Evolutionary conservation across 2,113 vertebrate species (phyloP).

Genomic region (Ophiodon elongatus): DNA sequence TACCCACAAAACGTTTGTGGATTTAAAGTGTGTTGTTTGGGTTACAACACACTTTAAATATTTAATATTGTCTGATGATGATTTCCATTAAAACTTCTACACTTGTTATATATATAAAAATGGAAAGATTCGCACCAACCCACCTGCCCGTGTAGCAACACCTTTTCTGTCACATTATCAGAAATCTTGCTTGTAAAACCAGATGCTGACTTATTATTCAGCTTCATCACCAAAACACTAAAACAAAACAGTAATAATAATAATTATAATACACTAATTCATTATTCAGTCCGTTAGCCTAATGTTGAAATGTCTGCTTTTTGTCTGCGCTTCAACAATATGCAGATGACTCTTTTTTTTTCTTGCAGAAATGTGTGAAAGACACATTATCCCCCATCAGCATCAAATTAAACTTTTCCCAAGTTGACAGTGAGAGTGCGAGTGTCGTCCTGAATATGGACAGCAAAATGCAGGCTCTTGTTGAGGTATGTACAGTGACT

Average conservation of each 20-base stretch:
- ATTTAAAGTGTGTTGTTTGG: too few relatives aligned
- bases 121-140: not conserved
- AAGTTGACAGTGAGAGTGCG: conserved; percentile 55
- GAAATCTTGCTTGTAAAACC: not conserved
- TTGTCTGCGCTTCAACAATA: not conserved
- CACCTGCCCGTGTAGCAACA: not conserved
- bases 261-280: not conserved
- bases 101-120: not conserved
- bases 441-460: conserved; percentile 64
- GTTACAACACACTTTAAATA: not conserved
- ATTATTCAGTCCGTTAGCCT: not conserved
- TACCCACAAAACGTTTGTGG: too few relatives aligned
- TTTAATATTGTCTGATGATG: not conserved
- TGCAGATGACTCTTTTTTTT: not conserved
- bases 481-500: conserved; percentile 39
- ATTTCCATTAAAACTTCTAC: not conserved
- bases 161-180: not conserved
- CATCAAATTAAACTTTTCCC: conserved; percentile 81
- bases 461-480: conserved; percentile 18
- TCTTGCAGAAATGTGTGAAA: conserved; percentile 81
- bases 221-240: not conserved
- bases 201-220: not conserved
- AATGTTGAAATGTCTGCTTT: not conserved
- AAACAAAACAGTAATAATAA: not conserved
- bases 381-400: conserved; percentile 84